Evolutionary conservation across 2,888 invertebrate species (phyloP), one percentile per base, ranked within the genome.

Genomic region (Eledone cirrhosa): DNA sequence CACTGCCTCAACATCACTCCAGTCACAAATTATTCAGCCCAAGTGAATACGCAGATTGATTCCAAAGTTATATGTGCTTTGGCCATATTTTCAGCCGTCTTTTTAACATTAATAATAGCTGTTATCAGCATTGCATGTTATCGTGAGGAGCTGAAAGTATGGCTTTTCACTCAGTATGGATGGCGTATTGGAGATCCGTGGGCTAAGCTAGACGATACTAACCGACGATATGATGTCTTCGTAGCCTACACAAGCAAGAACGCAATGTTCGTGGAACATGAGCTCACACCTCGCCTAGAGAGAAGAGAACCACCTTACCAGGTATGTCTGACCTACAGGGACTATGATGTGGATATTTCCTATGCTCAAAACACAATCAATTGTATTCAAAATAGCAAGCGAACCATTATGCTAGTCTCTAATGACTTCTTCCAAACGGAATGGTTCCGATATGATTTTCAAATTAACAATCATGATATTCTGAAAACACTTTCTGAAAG

Each of bases 381-480:
- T 89, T 96, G 96, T 78, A 95, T 96, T 72, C 95, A 96, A 90
- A 94, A 95, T 65, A 95, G 95, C 82, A 93, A 95, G 80, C 93
- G 96, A 82, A 96, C 96, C 81, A 94, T 97, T 86, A 94, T 97
- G 93, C 94, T 97, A 83, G 92, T 97, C 77, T 96, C 96, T 82
- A 95, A 95, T 90, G 95, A 96, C 91, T 97, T 96, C 90, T 94
- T 97, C 86, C 94, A 95, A 91, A 96, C 95, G 79, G 96, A 97
- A 91, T 97, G 97, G 97, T 95, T 95, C 89, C 93, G 95, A 80
- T 95, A 95, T 90, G 96, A 97, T 89, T 95, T 97, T 89, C 95
- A 95, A 91, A 95, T 95, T 75, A 96, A 96, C 69, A 95, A 96
- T 89, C 95, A 95, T 89, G 95, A 95, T 91, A 86, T 83, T 80